Conservation (phyloP, 2,797 vertebrate species). For the Scolopax bukidnonensis region DNA sequence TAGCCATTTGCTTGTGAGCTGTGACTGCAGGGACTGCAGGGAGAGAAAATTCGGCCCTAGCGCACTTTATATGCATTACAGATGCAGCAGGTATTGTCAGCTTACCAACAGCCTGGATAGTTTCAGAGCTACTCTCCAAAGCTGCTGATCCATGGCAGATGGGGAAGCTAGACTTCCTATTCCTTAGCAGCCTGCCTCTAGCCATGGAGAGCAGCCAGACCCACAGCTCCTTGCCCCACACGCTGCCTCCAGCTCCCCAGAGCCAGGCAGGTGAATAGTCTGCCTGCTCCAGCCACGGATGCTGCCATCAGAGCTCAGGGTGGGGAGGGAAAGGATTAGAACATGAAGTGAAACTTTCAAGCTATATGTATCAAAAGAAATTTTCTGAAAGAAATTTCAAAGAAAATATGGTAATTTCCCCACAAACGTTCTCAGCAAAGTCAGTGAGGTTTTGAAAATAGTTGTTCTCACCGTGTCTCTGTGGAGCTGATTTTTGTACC, state of each 20-base stretch:
- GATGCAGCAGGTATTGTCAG: not conserved
- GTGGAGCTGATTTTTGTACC: not conserved
- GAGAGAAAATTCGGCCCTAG: not conserved
- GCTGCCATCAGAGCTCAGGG: not conserved
- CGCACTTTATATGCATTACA: not conserved
- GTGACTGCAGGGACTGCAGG: rapidly evolving
- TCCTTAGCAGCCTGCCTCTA: not conserved
- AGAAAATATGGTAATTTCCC: not conserved
- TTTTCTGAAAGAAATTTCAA: not conserved
- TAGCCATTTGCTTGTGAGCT: not conserved
- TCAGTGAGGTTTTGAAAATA: not conserved
- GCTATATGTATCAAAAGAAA: not conserved
- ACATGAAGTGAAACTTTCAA: not conserved
- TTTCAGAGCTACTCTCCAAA: not conserved
- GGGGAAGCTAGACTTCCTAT: not conserved
- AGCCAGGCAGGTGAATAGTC: not conserved
- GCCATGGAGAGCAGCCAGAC: not conserved
- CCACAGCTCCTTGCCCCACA: not conserved
- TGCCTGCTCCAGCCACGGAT: not conserved
- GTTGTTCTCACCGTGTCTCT: not conserved
- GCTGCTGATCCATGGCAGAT: not conserved
- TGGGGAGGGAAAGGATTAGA: not conserved
- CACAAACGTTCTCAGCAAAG: not conserved
- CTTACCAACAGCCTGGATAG: not conserved
- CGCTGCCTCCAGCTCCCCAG: rapidly evolving